These are phyloP conservation scores for Coleophora deauratella DNA, from an alignment of 2,888 invertebrate genomes.

Conservation along the genomic window DNA sequence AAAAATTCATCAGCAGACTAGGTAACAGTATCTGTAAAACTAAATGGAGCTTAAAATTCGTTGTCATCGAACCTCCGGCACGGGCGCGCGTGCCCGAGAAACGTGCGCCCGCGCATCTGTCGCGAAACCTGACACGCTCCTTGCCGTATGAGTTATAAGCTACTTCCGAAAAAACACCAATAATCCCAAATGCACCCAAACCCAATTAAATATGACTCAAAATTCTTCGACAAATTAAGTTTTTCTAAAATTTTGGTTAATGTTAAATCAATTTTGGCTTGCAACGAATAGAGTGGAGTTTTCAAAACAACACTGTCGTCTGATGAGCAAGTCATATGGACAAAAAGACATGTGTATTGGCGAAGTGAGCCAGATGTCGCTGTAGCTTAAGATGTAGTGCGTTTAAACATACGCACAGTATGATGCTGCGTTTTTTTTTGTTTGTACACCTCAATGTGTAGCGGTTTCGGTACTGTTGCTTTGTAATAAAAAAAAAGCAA, in stretches of 20 bases:
- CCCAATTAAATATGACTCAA: not conserved
- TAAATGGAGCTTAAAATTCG: constrained; percentile 25
- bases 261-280: constrained; percentile 11
- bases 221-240: not conserved
- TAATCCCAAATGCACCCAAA: constrained; percentile 8
- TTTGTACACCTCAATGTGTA: constrained; percentile 32
- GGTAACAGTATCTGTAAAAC: constrained; percentile 5
- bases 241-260: not conserved
- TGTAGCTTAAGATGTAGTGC: constrained; percentile 39
- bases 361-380: constrained; percentile 50
- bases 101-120: constrained; percentile 47
- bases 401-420: constrained; percentile 10
- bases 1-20: constrained; percentile 14
- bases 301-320: constrained; percentile 17
- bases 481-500: constrained; percentile 9
- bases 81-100: constrained; percentile 32
- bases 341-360: constrained; percentile 58
- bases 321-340: constrained; percentile 46
- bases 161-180: constrained; percentile 53
- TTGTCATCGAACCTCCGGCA: constrained; percentile 31
- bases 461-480: constrained; percentile 44
- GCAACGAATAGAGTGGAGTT: constrained; percentile 1
- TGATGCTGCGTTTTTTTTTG: constrained; percentile 32
- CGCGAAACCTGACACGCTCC: constrained; percentile 65
- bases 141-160: constrained; percentile 61